Evolutionary conservation across 2,888 invertebrate genomes (phyloP).

Genomic region (Eubasilissa splendida): DNA sequence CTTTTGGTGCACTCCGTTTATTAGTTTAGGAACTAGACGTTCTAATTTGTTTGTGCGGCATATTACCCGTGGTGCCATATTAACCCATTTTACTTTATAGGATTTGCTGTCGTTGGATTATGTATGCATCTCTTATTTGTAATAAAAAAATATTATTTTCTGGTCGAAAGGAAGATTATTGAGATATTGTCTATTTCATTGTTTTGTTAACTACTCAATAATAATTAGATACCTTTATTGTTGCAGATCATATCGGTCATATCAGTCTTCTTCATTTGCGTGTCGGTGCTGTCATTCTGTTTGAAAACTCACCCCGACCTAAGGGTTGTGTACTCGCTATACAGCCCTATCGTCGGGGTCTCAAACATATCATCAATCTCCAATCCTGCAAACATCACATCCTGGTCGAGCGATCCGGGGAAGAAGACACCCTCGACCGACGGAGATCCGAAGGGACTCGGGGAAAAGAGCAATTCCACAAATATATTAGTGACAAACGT

Average conservation of each 20-base stretch:
- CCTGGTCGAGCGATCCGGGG: conserved; percentile 60
- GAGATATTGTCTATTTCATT: too few relatives aligned
- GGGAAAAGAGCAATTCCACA: conserved; percentile 23
- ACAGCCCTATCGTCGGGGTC: conserved; percentile 42
- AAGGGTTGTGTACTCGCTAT: conserved; percentile 73
- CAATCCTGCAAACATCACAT: conserved; percentile 52
- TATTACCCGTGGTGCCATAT: too few relatives aligned
- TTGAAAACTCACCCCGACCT: conserved; percentile 95
- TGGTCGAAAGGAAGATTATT: too few relatives aligned
- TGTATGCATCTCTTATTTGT: too few relatives aligned
- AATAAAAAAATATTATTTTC: too few relatives aligned
- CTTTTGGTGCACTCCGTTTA: too few relatives aligned
- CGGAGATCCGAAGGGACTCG: conserved; percentile 58
- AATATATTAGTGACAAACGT: not conserved
- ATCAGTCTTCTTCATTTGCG: conserved; percentile 96
- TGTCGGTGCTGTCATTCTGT: conserved; percentile 96
- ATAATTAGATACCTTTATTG: conserved; percentile 22
- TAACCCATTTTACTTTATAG: too few relatives aligned
- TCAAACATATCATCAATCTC: conserved; percentile 49
- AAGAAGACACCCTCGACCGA: conserved; percentile 46
- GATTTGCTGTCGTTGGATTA: too few relatives aligned
- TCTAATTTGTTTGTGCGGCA: too few relatives aligned
- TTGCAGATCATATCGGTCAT: conserved; percentile 90
- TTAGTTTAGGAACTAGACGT: too few relatives aligned
- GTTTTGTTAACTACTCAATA: not conserved